Evolutionary conservation across 1,140 invertebrate species (phyloP).

Genomic region (Drosophila kohkoa): DNA sequence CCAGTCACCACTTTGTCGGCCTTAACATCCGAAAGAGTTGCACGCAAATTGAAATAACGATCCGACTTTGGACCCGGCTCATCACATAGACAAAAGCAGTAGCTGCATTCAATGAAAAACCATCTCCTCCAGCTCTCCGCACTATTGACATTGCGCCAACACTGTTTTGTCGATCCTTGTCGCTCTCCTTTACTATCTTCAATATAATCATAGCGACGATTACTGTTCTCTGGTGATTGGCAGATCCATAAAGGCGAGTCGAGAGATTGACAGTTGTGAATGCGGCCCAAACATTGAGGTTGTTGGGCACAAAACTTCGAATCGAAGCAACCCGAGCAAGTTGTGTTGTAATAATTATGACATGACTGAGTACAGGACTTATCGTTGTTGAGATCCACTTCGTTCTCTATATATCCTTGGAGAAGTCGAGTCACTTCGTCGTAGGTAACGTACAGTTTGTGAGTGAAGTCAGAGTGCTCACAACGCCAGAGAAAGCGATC

Average conservation of each 20-base stretch:
- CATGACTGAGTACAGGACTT: background rate
- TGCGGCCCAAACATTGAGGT: background rate
- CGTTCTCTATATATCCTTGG: constrained; percentile 3
- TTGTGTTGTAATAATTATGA: background rate
- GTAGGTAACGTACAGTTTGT: background rate
- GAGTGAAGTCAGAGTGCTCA: too few relatives aligned
- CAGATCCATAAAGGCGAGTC: background rate
- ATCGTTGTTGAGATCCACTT: background rate
- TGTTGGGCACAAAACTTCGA: background rate
- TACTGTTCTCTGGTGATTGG: background rate
- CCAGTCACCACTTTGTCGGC: constrained; percentile 8
- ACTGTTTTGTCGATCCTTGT: background rate
- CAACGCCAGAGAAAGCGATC: too few relatives aligned
- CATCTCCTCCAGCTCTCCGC: background rate
- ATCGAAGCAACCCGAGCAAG: background rate
- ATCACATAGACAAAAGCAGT: constrained; percentile 7
- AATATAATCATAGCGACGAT: constrained; percentile 1
- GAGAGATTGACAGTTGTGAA: background rate
- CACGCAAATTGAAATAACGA: constrained; percentile 7
- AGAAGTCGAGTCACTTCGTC: constrained; percentile 4
- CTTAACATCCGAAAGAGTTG: background rate
- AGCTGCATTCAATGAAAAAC: constrained; percentile 1
- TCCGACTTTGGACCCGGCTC: background rate
- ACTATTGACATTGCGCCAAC: background rate
- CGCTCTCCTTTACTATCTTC: background rate